Evolutionary conservation across 2,888 invertebrate genomes (phyloP).

Genomic region (Rhamphomyia laevipes): DNA sequence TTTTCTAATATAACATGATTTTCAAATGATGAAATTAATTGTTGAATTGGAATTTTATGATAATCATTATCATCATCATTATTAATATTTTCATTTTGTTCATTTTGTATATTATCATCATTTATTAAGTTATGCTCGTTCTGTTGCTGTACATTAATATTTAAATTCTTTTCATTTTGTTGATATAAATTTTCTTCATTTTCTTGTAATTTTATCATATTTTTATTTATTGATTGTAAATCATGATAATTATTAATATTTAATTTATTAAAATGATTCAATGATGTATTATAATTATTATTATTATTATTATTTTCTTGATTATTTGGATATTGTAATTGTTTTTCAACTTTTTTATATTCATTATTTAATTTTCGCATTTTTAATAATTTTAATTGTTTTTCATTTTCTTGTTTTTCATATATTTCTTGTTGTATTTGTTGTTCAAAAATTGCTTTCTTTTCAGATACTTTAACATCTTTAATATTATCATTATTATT

Average conservation of each 20-base stretch:
- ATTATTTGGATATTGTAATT: background rate
- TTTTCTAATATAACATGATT: slow-evolving; percentile 27
- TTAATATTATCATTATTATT: background rate
- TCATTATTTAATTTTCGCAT: background rate
- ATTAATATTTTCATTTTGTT: slow-evolving; percentile 6
- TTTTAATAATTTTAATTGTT: background rate
- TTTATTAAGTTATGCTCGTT: background rate
- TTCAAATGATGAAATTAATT: slow-evolving; percentile 49
- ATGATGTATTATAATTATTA: background rate
- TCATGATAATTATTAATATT: background rate
- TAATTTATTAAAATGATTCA: background rate
- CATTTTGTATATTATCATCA: background rate
- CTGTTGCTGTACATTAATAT: background rate
- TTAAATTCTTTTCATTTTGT: background rate
- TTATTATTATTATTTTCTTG: background rate
- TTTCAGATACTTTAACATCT: background rate
- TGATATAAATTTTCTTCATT: slow-evolving; percentile 2
- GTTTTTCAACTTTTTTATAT: background rate
- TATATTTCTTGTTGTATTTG: background rate
- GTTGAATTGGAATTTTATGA: slow-evolving; percentile 37
- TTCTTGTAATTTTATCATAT: slow-evolving; percentile 4
- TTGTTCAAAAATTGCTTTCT: background rate
- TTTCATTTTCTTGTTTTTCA: background rate
- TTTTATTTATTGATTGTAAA: background rate
- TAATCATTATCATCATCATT: slow-evolving; percentile 28